phyloP scores from a whole-genome alignment of 92 coral and sea anemone genomes.

The Metridium senile region DNA sequence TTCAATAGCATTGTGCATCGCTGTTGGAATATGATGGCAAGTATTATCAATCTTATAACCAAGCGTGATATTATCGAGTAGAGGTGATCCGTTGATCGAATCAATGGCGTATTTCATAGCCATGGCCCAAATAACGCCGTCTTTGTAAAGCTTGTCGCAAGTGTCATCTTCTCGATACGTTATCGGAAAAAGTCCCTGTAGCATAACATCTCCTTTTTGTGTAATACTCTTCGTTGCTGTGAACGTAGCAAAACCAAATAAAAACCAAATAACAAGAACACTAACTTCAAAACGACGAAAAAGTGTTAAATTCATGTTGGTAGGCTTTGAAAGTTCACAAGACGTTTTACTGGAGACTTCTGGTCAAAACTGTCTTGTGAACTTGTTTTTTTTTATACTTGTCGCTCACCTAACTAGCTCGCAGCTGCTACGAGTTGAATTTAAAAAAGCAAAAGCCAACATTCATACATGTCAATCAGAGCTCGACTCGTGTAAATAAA shows the following conservation, averaged over 20 bases:
- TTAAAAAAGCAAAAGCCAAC: neutral
- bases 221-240: constrained; percentile 18
- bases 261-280: neutral
- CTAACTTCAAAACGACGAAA: neutral
- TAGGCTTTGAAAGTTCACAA: neutral
- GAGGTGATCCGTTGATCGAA: constrained; percentile 62
- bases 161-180: constrained; percentile 54
- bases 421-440: neutral
- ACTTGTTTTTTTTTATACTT: too few species aligned
- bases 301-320: neutral
- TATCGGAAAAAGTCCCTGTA: constrained; percentile 81
- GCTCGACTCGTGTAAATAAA: neutral
- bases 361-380: too few species aligned
- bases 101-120: constrained; percentile 80
- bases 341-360: too few species aligned
- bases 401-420: too few species aligned
- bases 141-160: constrained; percentile 56
- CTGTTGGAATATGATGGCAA: constrained; percentile 66
- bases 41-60: constrained; percentile 93
- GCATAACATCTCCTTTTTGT: constrained; percentile 67
- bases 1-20: constrained; percentile 82
- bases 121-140: constrained; percentile 70
- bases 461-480: constrained; percentile 2
- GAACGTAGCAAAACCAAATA: neutral
- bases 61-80: constrained; percentile 56